Base-by-base conservation (phyloP, 2,888 invertebrate species). In the Odiellus spinosus region DNA sequence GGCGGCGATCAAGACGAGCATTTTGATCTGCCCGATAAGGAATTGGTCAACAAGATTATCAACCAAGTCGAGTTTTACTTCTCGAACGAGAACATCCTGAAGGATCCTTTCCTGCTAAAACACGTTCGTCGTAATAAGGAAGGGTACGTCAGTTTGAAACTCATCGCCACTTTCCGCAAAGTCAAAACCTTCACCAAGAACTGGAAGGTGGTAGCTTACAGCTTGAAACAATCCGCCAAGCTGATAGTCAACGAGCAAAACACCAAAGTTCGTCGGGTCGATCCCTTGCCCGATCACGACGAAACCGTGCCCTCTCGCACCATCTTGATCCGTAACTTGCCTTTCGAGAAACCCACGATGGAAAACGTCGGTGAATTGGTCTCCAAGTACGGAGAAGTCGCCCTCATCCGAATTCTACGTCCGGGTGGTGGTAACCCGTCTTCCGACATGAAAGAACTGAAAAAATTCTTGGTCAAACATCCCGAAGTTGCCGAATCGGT, bases 61-160 rank as follows among this genome's bases (percentile, higher is more conserved):
- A 74, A 80, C 41, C 87, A 87, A 64, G 91, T 93, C 19, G 93
- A 95, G 68, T 88, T 83, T 64, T 93, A 93, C 67, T 93, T 95
- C 68, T 87, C 88, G 51, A 88, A 95, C 63, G 86, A 84, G 44
- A 90, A 88, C 65, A 86, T 95, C 56, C 77, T 87, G 3, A 91
- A 91, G 64, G 93, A 95, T 64, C 88, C 91, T 12, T 95, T 95
- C 67, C 72, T 95, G 40, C 68, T 93, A 53, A 95, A 95, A 64
- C 93, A 93, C 64, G 90, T 93, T 18, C 78, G 86, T 47, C 75
- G 91, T 45, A 91, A 93, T 67, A 91, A 90, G 67, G 90, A 90
- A 67, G 93, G 93, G 17, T 93, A 82, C 67, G 91, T 95, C 14
- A 90, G 87, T 45, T 71, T 95, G 45, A 95, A 93, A 66, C 71